Evolutionary conservation across 2,797 vertebrate species (phyloP).

Genomic region (Euthynnus affinis): DNA sequence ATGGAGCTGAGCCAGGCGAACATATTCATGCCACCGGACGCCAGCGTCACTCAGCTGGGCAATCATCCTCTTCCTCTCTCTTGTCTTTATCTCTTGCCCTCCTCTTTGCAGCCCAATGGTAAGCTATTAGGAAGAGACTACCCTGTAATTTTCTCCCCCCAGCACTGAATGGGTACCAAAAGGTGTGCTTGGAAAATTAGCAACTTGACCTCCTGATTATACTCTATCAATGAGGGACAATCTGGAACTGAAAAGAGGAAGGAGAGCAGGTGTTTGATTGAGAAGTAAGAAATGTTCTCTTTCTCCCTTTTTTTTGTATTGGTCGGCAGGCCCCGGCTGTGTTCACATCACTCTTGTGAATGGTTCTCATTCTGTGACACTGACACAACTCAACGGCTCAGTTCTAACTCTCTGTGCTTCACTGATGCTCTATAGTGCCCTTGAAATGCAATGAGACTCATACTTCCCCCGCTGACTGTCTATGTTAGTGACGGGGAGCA

Average conservation of each 20-base stretch:
- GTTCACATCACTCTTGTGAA: slow-evolving; percentile 35
- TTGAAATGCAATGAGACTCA: slow-evolving; percentile 42
- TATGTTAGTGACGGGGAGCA: slow-evolving; percentile 5
- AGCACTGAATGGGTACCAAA: slow-evolving; percentile 66
- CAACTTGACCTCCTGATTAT: slow-evolving; percentile 79
- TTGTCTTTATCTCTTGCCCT: slow-evolving; percentile 65
- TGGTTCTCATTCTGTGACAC: slow-evolving; percentile 43
- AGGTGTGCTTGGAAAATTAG: slow-evolving; percentile 76
- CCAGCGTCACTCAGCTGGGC: slow-evolving; percentile 81
- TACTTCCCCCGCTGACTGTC: slow-evolving; percentile 20
- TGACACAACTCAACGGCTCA: slow-evolving; percentile 45
- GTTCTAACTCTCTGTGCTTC: slow-evolving; percentile 39
- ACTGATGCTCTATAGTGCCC: slow-evolving; percentile 37
- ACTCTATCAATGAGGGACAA: slow-evolving; percentile 38
- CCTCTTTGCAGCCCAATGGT: slow-evolving; percentile 68
- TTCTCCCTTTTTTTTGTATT: slow-evolving; percentile 20
- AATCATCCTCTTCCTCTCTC: slow-evolving; percentile 79
- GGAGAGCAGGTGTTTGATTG: slow-evolving; percentile 62
- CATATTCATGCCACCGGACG: slow-evolving; percentile 73
- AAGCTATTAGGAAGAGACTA: slow-evolving; percentile 78
- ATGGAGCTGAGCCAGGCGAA: slow-evolving; percentile 79
- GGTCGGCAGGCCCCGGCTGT: slow-evolving; percentile 3
- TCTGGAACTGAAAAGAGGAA: slow-evolving; percentile 41
- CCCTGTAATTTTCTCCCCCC: slow-evolving; percentile 78
- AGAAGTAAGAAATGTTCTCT: slow-evolving; percentile 45